phyloP scores from a whole-genome alignment of 1,140 invertebrate species.

The Tetramorium alpestre region DNA sequence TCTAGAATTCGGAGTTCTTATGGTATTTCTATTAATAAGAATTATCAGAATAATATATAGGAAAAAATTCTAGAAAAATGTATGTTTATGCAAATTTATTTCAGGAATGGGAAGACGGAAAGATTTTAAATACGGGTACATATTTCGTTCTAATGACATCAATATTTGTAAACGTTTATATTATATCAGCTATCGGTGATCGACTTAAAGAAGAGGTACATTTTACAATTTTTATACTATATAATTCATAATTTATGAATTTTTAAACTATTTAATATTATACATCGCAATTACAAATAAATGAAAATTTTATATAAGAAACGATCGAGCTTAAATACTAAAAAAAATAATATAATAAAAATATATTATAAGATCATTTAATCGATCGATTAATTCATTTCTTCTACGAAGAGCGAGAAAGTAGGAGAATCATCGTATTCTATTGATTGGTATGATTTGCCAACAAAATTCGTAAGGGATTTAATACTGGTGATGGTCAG shows the following conservation, averaged over 20 bases:
- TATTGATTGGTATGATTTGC: conserved; percentile 75
- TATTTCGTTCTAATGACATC: conserved; percentile 79
- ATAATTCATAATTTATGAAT: neutral
- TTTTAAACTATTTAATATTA: neutral
- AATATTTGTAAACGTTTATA: conserved; percentile 78
- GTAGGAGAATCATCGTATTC: conserved; percentile 72
- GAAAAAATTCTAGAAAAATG: neutral
- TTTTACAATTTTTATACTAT: neutral
- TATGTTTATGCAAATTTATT: neutral
- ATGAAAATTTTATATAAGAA: neutral
- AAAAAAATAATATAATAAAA: neutral
- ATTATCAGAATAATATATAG: neutral
- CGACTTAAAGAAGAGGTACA: conserved; percentile 78
- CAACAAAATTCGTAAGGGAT: conserved; percentile 66
- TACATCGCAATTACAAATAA: neutral
- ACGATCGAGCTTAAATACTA: neutral
- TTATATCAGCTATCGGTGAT: conserved; percentile 79
- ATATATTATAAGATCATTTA: neutral
- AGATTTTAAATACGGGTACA: conserved; percentile 74
- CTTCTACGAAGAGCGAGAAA: conserved; percentile 66
- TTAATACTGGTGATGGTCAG: conserved; percentile 74
- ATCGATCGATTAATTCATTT: neutral
- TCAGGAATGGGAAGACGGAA: conserved; percentile 79
- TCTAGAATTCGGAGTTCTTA: conserved; percentile 80
- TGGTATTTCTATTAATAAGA: conserved; percentile 58